Evolutionary conservation across 2,797 vertebrate genomes (phyloP), one percentile per base, ranked within the genome.

Genomic region (Myotis daubentonii): DNA sequence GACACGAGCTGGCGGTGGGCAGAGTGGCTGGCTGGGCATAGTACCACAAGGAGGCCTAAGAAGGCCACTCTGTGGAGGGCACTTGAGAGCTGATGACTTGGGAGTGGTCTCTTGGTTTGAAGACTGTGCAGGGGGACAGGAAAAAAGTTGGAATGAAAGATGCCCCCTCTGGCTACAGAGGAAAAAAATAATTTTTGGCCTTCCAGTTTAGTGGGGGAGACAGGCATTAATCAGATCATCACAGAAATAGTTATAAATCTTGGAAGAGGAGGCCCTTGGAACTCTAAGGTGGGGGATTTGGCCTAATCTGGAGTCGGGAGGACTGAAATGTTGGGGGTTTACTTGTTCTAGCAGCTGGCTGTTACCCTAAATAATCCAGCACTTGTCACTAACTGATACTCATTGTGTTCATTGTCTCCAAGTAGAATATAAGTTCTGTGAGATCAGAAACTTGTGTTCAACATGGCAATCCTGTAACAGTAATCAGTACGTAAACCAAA

Each of bases 161-260:
- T 16, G 19, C 33, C 17, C 3, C 1, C 47, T 6, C 2, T 44
- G 60, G 8, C 44, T 60, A 6, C 62, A n/a, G 49, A 22, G 82
- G 76, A 30, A 11, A 49, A 28, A 28, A 55, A 12, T 1, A 4
- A 55, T 6, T 3, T 71, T 20, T 17, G 4, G 36, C 49, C 62
- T 76, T 19, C 4, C 0, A 0, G 70, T 28, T n/a, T 8, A 25
- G 65, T 10, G 15, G 47, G 62, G 25, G 76, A 19, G 41, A 5
- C 2, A 0, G 36, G 38, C 5, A 0, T 30, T 20, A 10, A n/a
- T 20, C 16, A 15, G 1, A 16, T 12, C 38, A 1, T 15, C 10
- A 5, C 15, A 38, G 51, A 85, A 22, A 11, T 17, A 36, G 53
- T 20, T 25, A 0, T 25, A 57, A 1, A 9, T 11, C 16, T 66